These are phyloP conservation scores for Xanthia icteritia DNA, from an alignment of 2,888 invertebrate species.

Conservation along the genomic window DNA sequence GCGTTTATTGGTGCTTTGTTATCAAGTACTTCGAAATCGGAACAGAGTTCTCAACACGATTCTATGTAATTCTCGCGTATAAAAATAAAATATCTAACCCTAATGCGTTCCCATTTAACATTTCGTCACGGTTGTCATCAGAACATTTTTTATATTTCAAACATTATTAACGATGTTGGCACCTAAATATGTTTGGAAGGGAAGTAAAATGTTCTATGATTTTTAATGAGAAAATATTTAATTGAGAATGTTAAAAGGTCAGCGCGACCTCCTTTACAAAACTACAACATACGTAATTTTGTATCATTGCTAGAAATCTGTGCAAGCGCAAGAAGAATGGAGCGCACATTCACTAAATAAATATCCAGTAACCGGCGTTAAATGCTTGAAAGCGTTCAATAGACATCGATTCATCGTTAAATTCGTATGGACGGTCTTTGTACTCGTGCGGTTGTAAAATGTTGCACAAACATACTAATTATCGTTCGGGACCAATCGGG, in stretches of 20 bases:
- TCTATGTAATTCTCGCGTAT: slow-evolving; percentile 26
- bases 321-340: slow-evolving; percentile 33
- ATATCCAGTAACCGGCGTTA: slow-evolving; percentile 48
- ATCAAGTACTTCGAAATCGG: slow-evolving; percentile 48
- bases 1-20: slow-evolving; percentile 68
- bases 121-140: slow-evolving; percentile 62
- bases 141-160: slow-evolving; percentile 51
- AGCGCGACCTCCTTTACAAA: slow-evolving; percentile 54
- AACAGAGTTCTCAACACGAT: slow-evolving; percentile 30
- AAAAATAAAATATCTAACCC: slow-evolving; percentile 40
- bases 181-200: slow-evolving; percentile 49
- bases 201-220: slow-evolving; percentile 48
- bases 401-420: slow-evolving; percentile 61
- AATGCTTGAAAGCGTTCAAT: slow-evolving; percentile 57
- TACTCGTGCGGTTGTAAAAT: slow-evolving; percentile 63
- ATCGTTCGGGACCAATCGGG: slow-evolving; percentile 59
- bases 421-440: slow-evolving; percentile 57
- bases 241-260: slow-evolving; percentile 54
- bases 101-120: slow-evolving; percentile 57
- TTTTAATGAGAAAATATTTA: slow-evolving; percentile 50
- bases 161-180: slow-evolving; percentile 60
- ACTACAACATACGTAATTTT: slow-evolving; percentile 49
- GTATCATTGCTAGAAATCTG: slow-evolving; percentile 57
- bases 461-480: slow-evolving; percentile 66
- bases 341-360: slow-evolving; percentile 51